phyloP scores from a whole-genome alignment of 2,888 invertebrate species.

The Tetragonula carbonaria region DNA sequence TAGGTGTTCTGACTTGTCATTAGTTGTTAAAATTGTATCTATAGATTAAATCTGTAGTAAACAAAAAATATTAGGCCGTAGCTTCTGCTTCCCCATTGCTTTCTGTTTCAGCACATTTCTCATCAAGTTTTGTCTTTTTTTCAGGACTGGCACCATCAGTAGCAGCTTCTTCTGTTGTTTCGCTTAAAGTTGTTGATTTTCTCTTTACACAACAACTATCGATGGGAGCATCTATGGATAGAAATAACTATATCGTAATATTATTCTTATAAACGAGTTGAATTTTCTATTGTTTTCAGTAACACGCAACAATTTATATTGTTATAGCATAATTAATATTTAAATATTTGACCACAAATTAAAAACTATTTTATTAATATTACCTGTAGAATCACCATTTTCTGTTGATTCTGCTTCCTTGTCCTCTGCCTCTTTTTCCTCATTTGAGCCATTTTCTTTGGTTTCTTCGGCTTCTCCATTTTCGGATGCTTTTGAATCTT shows the following conservation, averaged over 20 bases:
- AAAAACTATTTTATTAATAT: neutral
- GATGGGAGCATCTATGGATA: conserved; percentile 74
- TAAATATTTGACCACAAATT: neutral
- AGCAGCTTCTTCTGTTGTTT: conserved; percentile 76
- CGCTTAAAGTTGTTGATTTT: conserved; percentile 86
- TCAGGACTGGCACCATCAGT: conserved; percentile 88
- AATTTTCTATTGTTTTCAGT: neutral
- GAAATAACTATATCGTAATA: neutral
- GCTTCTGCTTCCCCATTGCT: conserved; percentile 85
- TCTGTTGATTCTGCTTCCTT: conserved; percentile 83
- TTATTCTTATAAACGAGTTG: neutral
- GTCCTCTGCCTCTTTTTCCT: conserved; percentile 83
- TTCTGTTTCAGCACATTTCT: conserved; percentile 86
- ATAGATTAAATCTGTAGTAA: conserved; percentile 74
- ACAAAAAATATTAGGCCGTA: conserved; percentile 72
- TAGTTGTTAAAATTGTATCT: conserved; percentile 76
- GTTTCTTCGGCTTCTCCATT: conserved; percentile 81
- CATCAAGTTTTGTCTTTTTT: conserved; percentile 90
- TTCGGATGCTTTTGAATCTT: conserved; percentile 82
- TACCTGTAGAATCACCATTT: conserved; percentile 84
- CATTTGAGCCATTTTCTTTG: conserved; percentile 83
- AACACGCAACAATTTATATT: neutral
- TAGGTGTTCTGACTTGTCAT: conserved; percentile 74
- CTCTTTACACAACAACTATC: conserved; percentile 87
- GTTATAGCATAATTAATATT: neutral